phyloP scores from a whole-genome alignment of 2,797 vertebrate species.

The Cheirogaleus major region DNA sequence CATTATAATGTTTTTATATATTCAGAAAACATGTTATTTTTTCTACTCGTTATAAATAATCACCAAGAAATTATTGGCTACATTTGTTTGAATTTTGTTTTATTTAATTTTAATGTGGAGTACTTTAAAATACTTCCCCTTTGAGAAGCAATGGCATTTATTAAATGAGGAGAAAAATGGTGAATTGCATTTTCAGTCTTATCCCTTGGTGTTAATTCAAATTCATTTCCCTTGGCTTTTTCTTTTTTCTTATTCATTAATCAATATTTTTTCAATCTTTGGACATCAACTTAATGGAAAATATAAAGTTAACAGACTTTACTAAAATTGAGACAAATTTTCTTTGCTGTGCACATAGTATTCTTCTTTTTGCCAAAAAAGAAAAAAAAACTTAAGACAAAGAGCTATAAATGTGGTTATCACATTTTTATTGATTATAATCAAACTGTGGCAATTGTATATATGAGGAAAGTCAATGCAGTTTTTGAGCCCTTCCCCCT shows the following conservation, averaged over 20 bases:
- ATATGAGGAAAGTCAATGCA: neutral
- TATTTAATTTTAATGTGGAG: neutral
- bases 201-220: neutral
- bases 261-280: constrained; percentile 5
- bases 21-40: neutral
- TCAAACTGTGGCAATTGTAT: neutral
- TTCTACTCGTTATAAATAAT: neutral
- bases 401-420: neutral
- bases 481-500: neutral
- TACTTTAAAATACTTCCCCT: neutral
- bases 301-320: neutral
- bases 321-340: constrained; percentile 8
- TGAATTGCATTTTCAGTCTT: neutral
- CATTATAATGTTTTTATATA: neutral
- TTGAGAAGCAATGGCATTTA: neutral
- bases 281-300: constrained; percentile 18
- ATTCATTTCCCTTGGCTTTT: neutral
- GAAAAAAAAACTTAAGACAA: neutral
- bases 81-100: neutral
- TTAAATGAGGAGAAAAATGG: neutral
- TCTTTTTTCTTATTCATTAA: neutral
- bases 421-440: neutral
- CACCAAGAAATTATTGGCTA: neutral
- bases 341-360: neutral
- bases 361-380: neutral